Base-by-base conservation (phyloP, 2,888 invertebrate species). In the Drosophila borborema region DNA sequence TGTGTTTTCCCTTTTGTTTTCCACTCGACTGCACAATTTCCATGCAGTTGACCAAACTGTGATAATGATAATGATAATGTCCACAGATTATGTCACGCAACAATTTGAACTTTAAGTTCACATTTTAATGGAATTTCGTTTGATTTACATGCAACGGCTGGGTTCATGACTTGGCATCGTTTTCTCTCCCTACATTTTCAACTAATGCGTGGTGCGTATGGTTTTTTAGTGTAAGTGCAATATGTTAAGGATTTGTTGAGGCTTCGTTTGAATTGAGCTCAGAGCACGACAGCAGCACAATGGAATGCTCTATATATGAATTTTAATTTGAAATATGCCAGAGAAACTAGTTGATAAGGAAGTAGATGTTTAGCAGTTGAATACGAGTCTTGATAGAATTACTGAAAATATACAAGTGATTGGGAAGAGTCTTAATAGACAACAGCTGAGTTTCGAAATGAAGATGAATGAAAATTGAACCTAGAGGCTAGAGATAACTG, bases 71-170 rank as follows among this genome's bases (percentile, higher is more conserved):
- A 83, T 79, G 80, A 75, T 75, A 81, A 72, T 84, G 85, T 82
- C 74, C 66, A 72, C 28, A 80, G 89, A 89, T 90, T 90, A 89
- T 84, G 73, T 77, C 90, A 90, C 91, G 86, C 89, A 89, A 78
- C 74, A 64, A 67, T 76, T 80, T 91, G 90, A 90, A 91, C 90
- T 89, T 88, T 49, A 71, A 78, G 90, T 91, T 91, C 90, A 90
- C 77, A 76, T 80, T 87, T 84, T 84, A 90, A 90, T 90, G 84
- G 86, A 84, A 87, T 87, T 87, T 85, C 74, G 75, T 77, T 74
- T 89, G 89, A 89, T 86, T 89, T 84, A 86, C 89, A 86, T 75
- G 83, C 23, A 55, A 41, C 5, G 28, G 8, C 55, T 7, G 45
- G 20, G 80, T 75, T 86, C 80, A 64, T 53, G 82, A 80, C 85